Base-by-base conservation (phyloP, 2,113 vertebrate genomes). In the cat (Felis catus) region DNA sequence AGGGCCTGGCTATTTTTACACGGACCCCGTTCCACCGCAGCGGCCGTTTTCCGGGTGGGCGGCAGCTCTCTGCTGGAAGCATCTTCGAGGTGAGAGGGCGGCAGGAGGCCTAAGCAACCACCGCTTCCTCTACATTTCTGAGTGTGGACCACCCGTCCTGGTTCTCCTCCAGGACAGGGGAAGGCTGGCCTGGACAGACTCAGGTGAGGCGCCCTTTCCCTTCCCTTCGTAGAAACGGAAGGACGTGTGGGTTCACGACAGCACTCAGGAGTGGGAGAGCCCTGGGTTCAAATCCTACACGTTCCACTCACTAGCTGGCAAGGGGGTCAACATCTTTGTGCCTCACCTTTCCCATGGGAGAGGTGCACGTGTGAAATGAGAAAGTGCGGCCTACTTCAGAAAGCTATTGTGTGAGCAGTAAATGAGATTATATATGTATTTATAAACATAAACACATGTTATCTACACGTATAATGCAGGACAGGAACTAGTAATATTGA, bases 111-210 rank as follows among this genome's bases (percentile, higher is more conserved):
- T 5, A 6, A 68, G 7, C 74, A 13, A 48, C 29, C 16, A n/a
- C 79, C 55, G 88, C 88, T 96, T 95, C 94, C 96, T 86, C 79
- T 95, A 3, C 23, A 3, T 68, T 41, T 82, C 82, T 76, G 31
- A 92, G 58, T 71, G 31, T 53, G 29, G 16, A 58, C 36, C 73
- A 14, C 39, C 18, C 48, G 3, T 39, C 53, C 33, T 68, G 55
- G n/a, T 23, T 76, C 71, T 53, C 18, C 27, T 61, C 70, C 23
- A 95, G 79, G 71, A 36, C 61, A 82, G 41, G 53, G 33, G 65
- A 27, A 65, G 51, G 41, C 80, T 68, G 58, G 48, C 6, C 23
- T 16, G 51, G 21, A 6, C 36, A 18, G 70, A 65, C 27, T 61
- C 61, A 7, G 2, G 15, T 16, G 33, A 45, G 48, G 61, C 73